These are phyloP conservation scores for Parazoanthus darwini DNA, from an alignment of 92 coral and sea anemone species.

Conservation along the genomic window DNA sequence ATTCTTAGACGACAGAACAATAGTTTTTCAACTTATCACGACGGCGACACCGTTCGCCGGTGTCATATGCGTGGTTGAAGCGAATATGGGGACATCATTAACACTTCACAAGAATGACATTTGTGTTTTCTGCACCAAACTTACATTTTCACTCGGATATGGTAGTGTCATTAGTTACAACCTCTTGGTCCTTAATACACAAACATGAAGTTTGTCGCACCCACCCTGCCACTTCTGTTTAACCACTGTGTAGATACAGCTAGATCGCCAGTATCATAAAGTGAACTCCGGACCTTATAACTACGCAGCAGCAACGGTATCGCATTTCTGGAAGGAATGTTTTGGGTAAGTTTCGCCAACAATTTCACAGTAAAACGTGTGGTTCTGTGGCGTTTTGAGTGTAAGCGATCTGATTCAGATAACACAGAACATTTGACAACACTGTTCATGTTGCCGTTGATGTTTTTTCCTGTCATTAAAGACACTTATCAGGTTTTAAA, in stretches of 20 bases:
- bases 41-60: neutral
- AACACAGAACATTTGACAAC: neutral
- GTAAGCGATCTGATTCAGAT: neutral
- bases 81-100: neutral
- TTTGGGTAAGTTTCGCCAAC: neutral
- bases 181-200: neutral
- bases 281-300: neutral
- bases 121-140: neutral
- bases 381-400: neutral
- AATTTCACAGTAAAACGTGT: neutral
- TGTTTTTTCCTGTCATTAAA: neutral
- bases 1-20: neutral
- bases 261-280: neutral
- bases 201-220: neutral
- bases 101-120: neutral
- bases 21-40: neutral
- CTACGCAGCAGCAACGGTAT: neutral
- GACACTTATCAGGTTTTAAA: conserved; percentile 3
- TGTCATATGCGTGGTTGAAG: neutral
- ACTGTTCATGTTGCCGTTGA: neutral
- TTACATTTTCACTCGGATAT: too few species aligned
- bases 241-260: neutral
- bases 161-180: neutral
- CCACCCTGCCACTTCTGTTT: neutral
- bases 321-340: neutral